A percentile compares a stretch with the other conserved stretches of the same genome.
Conservation (phyloP, 2,888 invertebrate genomes). For the Tyria jacobaeae region DNA sequence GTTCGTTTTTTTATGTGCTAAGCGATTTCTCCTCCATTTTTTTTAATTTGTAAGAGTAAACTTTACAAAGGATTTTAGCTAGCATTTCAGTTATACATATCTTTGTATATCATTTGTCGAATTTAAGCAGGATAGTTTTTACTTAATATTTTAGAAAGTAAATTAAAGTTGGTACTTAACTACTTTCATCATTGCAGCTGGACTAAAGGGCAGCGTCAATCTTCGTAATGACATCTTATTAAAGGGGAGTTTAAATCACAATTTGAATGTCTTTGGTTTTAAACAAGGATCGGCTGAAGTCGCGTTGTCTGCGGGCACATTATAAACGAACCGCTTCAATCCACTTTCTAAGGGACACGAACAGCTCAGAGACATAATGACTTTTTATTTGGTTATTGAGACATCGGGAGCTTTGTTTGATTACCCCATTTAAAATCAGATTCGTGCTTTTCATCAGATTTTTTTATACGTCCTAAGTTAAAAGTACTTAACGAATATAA, state of each 20-base stretch:
- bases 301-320: slow-evolving; percentile 75
- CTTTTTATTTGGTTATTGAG: slow-evolving; percentile 67
- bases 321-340: slow-evolving; percentile 64
- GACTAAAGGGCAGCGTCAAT: slow-evolving; percentile 27
- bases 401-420: slow-evolving; percentile 46
- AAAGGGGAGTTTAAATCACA: slow-evolving; percentile 50
- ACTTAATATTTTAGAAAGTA: not conserved
- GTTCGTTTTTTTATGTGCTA: too few relatives aligned
- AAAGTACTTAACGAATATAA: not conserved
- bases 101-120: not conserved
- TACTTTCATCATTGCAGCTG: slow-evolving; percentile 17
- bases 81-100: too few relatives aligned
- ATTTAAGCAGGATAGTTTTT: not conserved
- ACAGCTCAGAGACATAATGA: slow-evolving; percentile 54
- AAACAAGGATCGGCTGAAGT: slow-evolving; percentile 55
- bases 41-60: too few relatives aligned
- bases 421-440: slow-evolving; percentile 34
- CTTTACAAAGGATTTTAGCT: too few relatives aligned
- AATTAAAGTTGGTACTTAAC: not conserved
- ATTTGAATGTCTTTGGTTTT: slow-evolving; percentile 42
- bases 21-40: too few relatives aligned
- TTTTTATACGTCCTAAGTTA: slow-evolving; percentile 18
- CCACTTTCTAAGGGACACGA: slow-evolving; percentile 60
- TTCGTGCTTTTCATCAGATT: slow-evolving; percentile 28
- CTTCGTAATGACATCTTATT: slow-evolving; percentile 32